phyloP scores from a whole-genome alignment of 53 echinoderm and acorn worm genomes.

The Paracentrotus lividus region DNA sequence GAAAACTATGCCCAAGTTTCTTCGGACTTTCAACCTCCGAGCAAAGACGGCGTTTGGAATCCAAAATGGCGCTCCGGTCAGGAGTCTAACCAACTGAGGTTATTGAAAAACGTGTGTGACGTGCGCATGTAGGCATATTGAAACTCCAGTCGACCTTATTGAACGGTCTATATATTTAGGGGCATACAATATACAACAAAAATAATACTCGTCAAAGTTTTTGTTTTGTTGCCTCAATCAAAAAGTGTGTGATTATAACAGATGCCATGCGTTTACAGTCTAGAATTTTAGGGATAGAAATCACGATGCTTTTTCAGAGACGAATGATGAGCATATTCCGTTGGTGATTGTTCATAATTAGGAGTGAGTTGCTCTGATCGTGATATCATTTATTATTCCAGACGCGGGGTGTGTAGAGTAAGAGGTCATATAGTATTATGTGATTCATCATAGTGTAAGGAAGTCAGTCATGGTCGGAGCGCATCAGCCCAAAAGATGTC shows the following conservation, averaged over 20 bases:
- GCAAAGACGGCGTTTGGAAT: constrained; percentile 51
- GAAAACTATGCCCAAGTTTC: constrained; percentile 50
- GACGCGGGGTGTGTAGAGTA: neutral
- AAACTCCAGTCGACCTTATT: constrained; percentile 62
- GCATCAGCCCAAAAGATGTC: no score
- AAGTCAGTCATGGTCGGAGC: neutral
- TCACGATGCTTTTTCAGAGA: neutral
- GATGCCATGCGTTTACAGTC: neutral
- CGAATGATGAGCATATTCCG: neutral
- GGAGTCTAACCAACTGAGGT: constrained; percentile 32
- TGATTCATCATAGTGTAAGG: neutral
- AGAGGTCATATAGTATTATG: constrained; percentile 32
- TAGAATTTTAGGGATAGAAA: neutral
- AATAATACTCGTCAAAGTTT: constrained; percentile 25
- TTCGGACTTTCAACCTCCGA: constrained; percentile 53
- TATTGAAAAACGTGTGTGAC: constrained; percentile 63
- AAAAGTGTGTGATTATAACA: neutral
- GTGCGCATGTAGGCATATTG: constrained; percentile 63
- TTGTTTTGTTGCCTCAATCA: neutral
- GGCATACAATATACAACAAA: constrained; percentile 16
- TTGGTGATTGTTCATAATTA: constrained; percentile 17
- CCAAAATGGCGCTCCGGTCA: constrained; percentile 67
- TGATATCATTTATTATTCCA: constrained; percentile 59
- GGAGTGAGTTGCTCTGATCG: neutral
- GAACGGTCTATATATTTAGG: neutral